Conservation (phyloP, 2,888 invertebrate species). For the Melikaiella ostensackeni region DNA sequence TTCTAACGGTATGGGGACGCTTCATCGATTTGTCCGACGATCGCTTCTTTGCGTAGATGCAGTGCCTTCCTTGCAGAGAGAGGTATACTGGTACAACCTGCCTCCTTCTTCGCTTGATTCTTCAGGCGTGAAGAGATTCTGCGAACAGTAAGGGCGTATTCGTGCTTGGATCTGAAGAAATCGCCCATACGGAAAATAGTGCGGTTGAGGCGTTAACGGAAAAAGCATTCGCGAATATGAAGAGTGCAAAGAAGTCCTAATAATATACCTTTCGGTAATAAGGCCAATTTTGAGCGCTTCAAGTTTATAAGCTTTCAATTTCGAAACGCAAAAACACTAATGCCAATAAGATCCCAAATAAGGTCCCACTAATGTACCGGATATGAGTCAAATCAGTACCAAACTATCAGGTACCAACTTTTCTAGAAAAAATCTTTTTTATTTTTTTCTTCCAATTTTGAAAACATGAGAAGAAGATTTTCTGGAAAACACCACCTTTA, state of each 20-base stretch:
- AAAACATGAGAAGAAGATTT: no score
- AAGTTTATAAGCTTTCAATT: slow-evolving; percentile 6
- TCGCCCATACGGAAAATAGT: slow-evolving; percentile 21
- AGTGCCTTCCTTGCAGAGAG: slow-evolving; percentile 28
- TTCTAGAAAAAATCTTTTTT: no score
- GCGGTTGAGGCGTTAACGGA: slow-evolving; percentile 22
- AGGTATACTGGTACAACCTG: slow-evolving; percentile 36
- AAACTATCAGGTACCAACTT: no score
- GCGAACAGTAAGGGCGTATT: slow-evolving; percentile 49
- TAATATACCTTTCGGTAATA: background rate
- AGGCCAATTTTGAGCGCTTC: background rate
- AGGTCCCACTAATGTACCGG: no score
- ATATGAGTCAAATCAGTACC: no score
- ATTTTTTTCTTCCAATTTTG: no score
- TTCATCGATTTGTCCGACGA: slow-evolving; percentile 67
- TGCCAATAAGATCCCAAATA: background rate
- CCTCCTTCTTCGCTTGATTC: slow-evolving; percentile 55
- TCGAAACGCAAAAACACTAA: background rate
- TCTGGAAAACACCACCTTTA: no score
- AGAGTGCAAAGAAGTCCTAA: background rate
- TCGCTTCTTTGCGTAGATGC: slow-evolving; percentile 56
- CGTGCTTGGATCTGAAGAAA: slow-evolving; percentile 5
- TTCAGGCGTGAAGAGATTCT: slow-evolving; percentile 57
- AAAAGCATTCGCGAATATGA: background rate
- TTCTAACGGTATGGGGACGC: slow-evolving; percentile 70